phyloP scores from a whole-genome alignment of 2,888 invertebrate species.

The Scaptomyza cyrtandrae region DNA sequence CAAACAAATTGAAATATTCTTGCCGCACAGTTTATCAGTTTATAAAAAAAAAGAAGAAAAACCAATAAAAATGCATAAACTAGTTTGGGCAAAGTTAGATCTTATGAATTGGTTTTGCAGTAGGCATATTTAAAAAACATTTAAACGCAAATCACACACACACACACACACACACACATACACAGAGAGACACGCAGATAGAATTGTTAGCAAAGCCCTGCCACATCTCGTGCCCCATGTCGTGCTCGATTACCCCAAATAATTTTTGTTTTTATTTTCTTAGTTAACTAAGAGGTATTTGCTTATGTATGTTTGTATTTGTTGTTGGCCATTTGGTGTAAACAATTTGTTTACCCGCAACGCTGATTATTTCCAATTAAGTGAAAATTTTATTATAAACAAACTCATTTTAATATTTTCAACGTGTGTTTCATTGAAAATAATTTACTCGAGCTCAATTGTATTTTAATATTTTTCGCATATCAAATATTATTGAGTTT shows the following conservation, averaged over 20 bases:
- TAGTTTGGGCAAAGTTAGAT: constrained; percentile 37
- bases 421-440: constrained; percentile 67
- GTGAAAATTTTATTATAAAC: constrained; percentile 81
- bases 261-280: constrained; percentile 51
- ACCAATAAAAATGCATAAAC: constrained; percentile 69
- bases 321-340: constrained; percentile 43
- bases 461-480: constrained; percentile 66
- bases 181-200: constrained; percentile 21
- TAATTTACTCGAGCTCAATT: constrained; percentile 69
- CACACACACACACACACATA: constrained; percentile 17
- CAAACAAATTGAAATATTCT: constrained; percentile 52
- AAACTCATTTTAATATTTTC: constrained; percentile 76
- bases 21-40: constrained; percentile 33
- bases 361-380: constrained; percentile 80
- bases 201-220: neutral
- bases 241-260: constrained; percentile 79
- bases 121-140: constrained; percentile 65
- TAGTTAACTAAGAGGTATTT: constrained; percentile 19
- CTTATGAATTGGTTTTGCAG: constrained; percentile 15
- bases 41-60: constrained; percentile 23
- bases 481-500: constrained; percentile 33
- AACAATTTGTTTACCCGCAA: constrained; percentile 65
- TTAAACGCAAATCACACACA: constrained; percentile 27
- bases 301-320: constrained; percentile 27
- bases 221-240: constrained; percentile 65